Base-by-base conservation (phyloP, 2,113 vertebrate genomes). In the Xiphophorus maculatus region DNA sequence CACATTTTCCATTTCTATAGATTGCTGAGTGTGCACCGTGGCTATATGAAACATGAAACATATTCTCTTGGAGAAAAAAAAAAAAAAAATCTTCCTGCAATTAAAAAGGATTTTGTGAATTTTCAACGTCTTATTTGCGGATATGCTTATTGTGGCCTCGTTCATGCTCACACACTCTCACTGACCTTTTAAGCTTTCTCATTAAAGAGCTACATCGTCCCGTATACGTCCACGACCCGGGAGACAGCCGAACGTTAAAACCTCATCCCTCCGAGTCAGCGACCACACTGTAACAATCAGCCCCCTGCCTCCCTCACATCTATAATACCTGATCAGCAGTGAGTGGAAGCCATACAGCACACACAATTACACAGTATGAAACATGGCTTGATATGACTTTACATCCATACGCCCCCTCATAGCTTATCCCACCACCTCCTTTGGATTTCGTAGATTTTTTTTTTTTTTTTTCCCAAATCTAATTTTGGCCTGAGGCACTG, bases 121-220 rank as follows among this genome's bases (percentile, higher is more conserved):
- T 8, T 51, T 66, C 28, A 58, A 29, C 62, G 32, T 8, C 19
- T 48, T 29, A 51, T 30, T 69, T 74, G 37, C 28, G 28, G 27
- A 73, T 78, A 32, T 73, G 9, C 63, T n/a, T 54, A 19, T 19
- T 25, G 64, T 64, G 51, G 5, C 27, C 28, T 66, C 65, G 69
- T 7, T 29, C 72, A 71, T 37, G 37, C 77, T 25, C 35, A 68
- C 48, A 62, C 25, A 58, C 25, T 73, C 33, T 74, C 33, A 14
- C 69, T 86, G 85, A 89, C 85, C 89, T 89, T 88, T 37, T 88
- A 67, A n/a, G n/a, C 74, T 66, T 44, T 66, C 76, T 89, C 88
- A 90, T 88, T 89, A 88, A 84, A 81, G 63, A 37, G 72, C 65
- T 60, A 37, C 71, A 78, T 83, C 86, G 83, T 80, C 22, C 76